phyloP scores from a whole-genome alignment of 2,888 invertebrate species.

The Netelia virgata region DNA sequence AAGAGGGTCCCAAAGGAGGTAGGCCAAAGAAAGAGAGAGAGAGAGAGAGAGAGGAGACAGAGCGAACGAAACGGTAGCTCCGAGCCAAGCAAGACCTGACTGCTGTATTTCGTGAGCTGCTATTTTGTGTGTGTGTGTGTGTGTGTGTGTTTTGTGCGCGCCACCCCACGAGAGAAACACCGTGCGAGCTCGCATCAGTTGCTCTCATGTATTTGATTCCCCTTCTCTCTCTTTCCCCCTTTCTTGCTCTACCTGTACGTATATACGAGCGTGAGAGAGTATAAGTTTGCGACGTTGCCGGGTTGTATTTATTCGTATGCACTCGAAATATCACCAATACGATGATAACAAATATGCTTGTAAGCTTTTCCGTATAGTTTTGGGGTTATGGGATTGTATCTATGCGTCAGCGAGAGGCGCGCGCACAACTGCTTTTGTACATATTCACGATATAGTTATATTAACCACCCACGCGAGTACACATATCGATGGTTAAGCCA shows the following conservation, averaged over 20 bases:
- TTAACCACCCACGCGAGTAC: background rate
- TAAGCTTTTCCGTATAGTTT: slow-evolving; percentile 30
- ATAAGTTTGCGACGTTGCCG: slow-evolving; percentile 81
- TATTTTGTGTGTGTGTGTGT: slow-evolving; percentile 54
- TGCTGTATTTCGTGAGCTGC: slow-evolving; percentile 67
- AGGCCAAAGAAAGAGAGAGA: slow-evolving; percentile 65
- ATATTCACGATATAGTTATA: background rate
- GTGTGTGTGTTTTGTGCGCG: slow-evolving; percentile 58
- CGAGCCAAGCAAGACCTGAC: background rate
- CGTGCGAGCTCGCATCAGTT: slow-evolving; percentile 80
- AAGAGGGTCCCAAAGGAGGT: slow-evolving; percentile 75
- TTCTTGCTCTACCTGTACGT: slow-evolving; percentile 58
- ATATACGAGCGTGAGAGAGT: slow-evolving; percentile 72
- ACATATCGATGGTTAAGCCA: background rate
- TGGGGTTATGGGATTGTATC: background rate
- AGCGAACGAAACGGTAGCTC: slow-evolving; percentile 19
- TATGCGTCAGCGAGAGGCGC: background rate
- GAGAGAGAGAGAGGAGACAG: slow-evolving; percentile 35
- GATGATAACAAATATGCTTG: slow-evolving; percentile 9
- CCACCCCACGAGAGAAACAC: slow-evolving; percentile 76
- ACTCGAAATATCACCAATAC: slow-evolving; percentile 69
- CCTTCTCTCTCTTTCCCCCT: slow-evolving; percentile 70
- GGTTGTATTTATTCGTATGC: slow-evolving; percentile 29
- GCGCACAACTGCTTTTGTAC: background rate
- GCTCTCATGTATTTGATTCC: slow-evolving; percentile 75